Base-by-base conservation (phyloP, 1,140 invertebrate species). In the Temnothorax curvispinosus region DNA sequence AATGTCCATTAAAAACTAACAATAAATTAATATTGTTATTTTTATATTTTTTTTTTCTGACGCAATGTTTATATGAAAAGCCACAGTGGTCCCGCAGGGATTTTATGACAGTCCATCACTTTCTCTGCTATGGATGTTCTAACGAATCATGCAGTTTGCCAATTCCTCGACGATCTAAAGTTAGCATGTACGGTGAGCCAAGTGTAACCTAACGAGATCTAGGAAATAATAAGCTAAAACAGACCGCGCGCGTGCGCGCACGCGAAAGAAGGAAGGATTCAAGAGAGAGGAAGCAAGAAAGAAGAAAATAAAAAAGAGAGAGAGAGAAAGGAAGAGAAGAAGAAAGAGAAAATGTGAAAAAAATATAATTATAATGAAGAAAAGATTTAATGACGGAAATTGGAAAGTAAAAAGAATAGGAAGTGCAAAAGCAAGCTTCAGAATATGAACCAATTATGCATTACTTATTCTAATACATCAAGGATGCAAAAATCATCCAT, bases 141-240 rank as follows among this genome's bases (percentile, higher is more conserved):
- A 54, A 11, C 62, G n/a, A 67, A 56, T 27, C 50, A 58, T 67
- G 58, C 62, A 76, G 64, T 91, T 91, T 88, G 90, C 89, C 91
- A 92, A 92, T 91, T 93, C 87, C 88, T 92, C 75, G 65, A 78
- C 50, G 69, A 56, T 87, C 87, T 91, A 90, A 92, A 92, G 78
- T 91, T 92, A 89, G 87, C 62, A 84, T 60, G 15, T 54, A 54
- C 52, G 54, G 64, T 84, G 65, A 84, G 81, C 71, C 47, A 50
- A 50, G 47, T 50, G 27, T 27, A 27, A 27, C 27, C 27, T 27
- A 27, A 27, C 27, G 27, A 27, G 27, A 27, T 27, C 27, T 11
- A 54, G 41, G 7, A 52, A 78, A 81, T 56, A 58, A 60, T 27
- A 27, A 27, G 71, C n/a, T 75, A 62, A 32, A 76, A 41, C 8